These are phyloP conservation scores for Scomberomorus guttatus DNA, from an alignment of 2,797 vertebrate genomes.

Conservation along the genomic window DNA sequence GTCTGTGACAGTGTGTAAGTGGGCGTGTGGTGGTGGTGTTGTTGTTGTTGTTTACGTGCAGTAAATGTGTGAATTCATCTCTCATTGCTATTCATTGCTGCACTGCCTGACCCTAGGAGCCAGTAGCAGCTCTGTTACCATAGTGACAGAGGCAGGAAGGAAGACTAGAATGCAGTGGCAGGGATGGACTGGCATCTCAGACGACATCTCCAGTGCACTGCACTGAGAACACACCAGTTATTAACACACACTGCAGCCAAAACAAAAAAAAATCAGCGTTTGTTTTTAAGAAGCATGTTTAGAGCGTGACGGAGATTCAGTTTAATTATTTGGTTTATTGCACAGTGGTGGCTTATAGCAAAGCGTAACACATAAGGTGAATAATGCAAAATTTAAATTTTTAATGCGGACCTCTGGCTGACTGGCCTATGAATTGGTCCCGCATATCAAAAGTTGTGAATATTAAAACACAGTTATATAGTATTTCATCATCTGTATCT, in stretches of 20 bases:
- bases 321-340: conserved; percentile 1
- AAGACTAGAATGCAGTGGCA: conserved; percentile 74
- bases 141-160: conserved; percentile 79
- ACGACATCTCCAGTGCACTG: conserved; percentile 48
- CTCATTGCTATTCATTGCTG: conserved; percentile 77
- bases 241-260: conserved; percentile 22
- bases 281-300: background rate
- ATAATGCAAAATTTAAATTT: background rate
- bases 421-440: background rate
- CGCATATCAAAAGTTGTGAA: background rate
- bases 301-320: background rate
- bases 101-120: conserved; percentile 74
- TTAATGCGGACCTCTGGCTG: background rate
- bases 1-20: background rate
- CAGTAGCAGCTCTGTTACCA: conserved; percentile 80
- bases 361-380: background rate
- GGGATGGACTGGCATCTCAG: conserved; percentile 65
- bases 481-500: background rate
- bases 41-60: conserved; percentile 67
- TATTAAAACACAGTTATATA: background rate
- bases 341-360: background rate
- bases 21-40: conserved; percentile 5
- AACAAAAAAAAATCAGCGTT: too few relatives aligned
- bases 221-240: conserved; percentile 29
- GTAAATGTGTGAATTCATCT: conserved; percentile 63